A percentile compares a stretch with the other conserved stretches of the same genome.
Conservation (phyloP, 1,140 invertebrate species). For the Thaumetopoea pityocampa region DNA sequence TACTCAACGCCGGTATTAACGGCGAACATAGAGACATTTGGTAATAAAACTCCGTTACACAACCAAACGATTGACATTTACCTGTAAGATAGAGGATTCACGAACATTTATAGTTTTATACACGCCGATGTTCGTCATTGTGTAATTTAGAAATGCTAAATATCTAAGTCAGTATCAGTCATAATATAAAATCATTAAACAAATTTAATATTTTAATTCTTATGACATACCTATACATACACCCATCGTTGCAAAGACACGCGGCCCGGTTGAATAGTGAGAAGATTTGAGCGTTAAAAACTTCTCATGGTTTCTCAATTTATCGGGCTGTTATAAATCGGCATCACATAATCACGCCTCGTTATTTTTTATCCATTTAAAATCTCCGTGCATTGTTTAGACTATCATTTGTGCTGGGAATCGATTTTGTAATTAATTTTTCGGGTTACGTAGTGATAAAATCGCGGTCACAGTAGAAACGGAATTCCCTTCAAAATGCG, state of each 20-base stretch:
- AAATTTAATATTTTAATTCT: too few species aligned
- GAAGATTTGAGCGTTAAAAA: conserved; percentile 33
- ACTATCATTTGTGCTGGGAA: conserved; percentile 1
- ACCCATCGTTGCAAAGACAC: neutral
- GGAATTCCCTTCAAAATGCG: conserved; percentile 6
- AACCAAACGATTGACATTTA: conserved; percentile 59
- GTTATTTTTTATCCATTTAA: conserved; percentile 4
- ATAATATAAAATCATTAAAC: too few species aligned
- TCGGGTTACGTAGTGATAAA: neutral
- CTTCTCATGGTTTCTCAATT: conserved; percentile 29
- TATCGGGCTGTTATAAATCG: conserved; percentile 11
- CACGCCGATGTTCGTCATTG: neutral
- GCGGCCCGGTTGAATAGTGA: conserved; percentile 30
- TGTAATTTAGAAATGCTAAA: too few species aligned
- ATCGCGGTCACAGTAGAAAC: neutral
- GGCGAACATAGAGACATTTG: conserved; percentile 42
- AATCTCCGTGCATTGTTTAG: conserved; percentile 12
- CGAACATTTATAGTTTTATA: conserved; percentile 24
- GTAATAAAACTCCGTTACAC: conserved; percentile 52
- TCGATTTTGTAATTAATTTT: conserved; percentile 1
- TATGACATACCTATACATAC: neutral
- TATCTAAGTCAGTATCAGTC: too few species aligned
- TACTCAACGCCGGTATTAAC: conserved; percentile 37
- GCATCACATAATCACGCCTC: neutral
- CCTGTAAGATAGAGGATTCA: conserved; percentile 29